Percentiles rank a stretch among this genome's conserved stretches.
These are phyloP conservation scores for Staurois parvus DNA, from an alignment of 2,797 vertebrate genomes.

Conservation along the genomic window DNA sequence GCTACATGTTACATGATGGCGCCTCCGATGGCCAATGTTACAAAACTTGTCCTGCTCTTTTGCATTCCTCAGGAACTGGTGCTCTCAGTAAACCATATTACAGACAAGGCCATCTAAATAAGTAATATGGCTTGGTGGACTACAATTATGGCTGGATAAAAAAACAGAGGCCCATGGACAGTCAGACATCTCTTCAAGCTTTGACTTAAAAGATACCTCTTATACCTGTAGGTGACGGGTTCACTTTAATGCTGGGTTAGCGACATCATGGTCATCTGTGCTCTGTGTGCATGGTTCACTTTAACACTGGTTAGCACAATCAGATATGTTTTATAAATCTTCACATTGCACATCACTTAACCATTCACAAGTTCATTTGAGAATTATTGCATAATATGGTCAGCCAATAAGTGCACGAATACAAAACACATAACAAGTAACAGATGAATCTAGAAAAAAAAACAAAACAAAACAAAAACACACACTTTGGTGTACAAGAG, in stretches of 20 bases:
- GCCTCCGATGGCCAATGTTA: no score
- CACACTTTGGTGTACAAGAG: slow-evolving; percentile 71
- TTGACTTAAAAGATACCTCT: no score
- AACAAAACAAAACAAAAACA: slow-evolving; percentile 70
- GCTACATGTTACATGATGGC: no score
- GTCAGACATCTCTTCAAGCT: no score
- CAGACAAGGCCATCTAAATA: no score
- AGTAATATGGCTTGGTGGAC: no score
- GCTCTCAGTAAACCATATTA: no score
- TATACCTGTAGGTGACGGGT: no score
- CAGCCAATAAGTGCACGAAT: slow-evolving; percentile 2
- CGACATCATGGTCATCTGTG: not conserved
- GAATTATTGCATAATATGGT: slow-evolving; percentile 33
- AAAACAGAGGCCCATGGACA: no score
- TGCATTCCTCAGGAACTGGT: no score
- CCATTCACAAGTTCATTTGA: slow-evolving; percentile 2
- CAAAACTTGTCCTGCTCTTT: no score
- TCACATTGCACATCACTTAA: slow-evolving; percentile 11
- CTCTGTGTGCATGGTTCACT: not conserved
- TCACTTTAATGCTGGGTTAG: not conserved
- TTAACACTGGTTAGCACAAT: not conserved
- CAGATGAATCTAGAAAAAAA: slow-evolving; percentile 10
- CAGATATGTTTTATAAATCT: not conserved
- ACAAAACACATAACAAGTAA: slow-evolving; percentile 24
- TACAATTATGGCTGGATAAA: no score